phyloP scores from a whole-genome alignment of 2,888 invertebrate species.

The Sussaba pulchella region DNA sequence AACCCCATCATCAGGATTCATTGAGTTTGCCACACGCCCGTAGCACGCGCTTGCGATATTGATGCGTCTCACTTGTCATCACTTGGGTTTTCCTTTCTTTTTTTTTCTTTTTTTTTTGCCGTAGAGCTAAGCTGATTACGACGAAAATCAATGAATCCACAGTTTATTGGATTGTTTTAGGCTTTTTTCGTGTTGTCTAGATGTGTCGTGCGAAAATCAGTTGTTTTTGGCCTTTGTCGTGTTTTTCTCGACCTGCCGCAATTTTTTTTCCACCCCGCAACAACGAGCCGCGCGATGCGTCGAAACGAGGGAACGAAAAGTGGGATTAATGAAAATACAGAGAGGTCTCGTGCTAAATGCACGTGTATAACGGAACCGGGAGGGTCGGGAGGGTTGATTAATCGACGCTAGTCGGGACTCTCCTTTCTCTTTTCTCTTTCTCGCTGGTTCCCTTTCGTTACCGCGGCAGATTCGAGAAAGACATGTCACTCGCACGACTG shows the following conservation, averaged over 20 bases:
- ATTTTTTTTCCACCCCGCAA: slow-evolving; percentile 44
- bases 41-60: slow-evolving; percentile 25
- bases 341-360: slow-evolving; percentile 75
- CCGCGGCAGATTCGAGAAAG: slow-evolving; percentile 62
- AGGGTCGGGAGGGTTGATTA: slow-evolving; percentile 71
- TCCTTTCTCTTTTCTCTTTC: slow-evolving; percentile 49
- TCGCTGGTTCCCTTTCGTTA: slow-evolving; percentile 45
- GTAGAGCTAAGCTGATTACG: slow-evolving; percentile 5
- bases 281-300: slow-evolving; percentile 65
- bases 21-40: slow-evolving; percentile 32
- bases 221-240: slow-evolving; percentile 39
- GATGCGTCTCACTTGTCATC: slow-evolving; percentile 31
- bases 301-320: slow-evolving; percentile 74
- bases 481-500: slow-evolving; percentile 76
- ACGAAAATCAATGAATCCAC: slow-evolving; percentile 29
- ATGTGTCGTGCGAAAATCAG: slow-evolving; percentile 28
- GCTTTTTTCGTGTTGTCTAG: slow-evolving; percentile 42
- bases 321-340: slow-evolving; percentile 80
- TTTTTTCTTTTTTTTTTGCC: too few species aligned
- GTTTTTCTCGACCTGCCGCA: slow-evolving; percentile 22
- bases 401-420: slow-evolving; percentile 69
- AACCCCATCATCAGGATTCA: slow-evolving; percentile 39
- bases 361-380: slow-evolving; percentile 72
- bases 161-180: neutral
- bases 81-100: slow-evolving; percentile 15